Conservation (phyloP, 1,140 invertebrate species). For the Zeugodacus cucurbitae region DNA sequence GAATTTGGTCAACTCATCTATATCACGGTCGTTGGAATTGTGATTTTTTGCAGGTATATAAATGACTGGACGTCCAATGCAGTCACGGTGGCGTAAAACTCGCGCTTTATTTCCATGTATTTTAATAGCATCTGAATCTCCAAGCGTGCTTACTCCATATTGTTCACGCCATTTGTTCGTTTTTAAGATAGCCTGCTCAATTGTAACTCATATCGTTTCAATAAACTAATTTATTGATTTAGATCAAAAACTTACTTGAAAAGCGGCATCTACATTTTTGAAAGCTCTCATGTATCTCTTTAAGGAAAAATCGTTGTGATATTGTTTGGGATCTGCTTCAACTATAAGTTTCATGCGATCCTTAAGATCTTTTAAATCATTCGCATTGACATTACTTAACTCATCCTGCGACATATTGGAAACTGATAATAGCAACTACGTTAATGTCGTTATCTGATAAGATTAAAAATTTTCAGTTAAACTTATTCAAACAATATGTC, state of each 20-base stretch:
- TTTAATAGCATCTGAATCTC: constrained; percentile 69
- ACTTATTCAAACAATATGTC: not conserved
- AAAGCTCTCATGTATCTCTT: constrained; percentile 77
- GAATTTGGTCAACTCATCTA: constrained; percentile 80
- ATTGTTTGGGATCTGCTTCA: constrained; percentile 76
- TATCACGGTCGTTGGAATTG: constrained; percentile 75
- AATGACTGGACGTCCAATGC: constrained; percentile 76
- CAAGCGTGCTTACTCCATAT: constrained; percentile 73
- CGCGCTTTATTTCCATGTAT: constrained; percentile 74
- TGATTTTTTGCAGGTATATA: constrained; percentile 83
- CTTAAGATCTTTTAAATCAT: constrained; percentile 74
- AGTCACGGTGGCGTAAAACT: constrained; percentile 76
- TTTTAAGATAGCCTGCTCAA: constrained; percentile 74
- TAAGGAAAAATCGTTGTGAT: constrained; percentile 78
- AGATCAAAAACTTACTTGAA: constrained; percentile 70
- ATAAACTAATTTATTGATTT: constrained; percentile 5
- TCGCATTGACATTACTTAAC: constrained; percentile 70
- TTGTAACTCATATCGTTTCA: not conserved
- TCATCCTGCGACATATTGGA: constrained; percentile 66
- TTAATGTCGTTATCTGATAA: not conserved
- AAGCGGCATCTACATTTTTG: constrained; percentile 76
- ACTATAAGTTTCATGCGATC: constrained; percentile 76
- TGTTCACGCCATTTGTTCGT: constrained; percentile 82
- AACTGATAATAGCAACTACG: not conserved
- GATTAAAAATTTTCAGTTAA: not conserved